Conservation (phyloP, 2,888 invertebrate genomes). For the Campoletis raptor region DNA sequence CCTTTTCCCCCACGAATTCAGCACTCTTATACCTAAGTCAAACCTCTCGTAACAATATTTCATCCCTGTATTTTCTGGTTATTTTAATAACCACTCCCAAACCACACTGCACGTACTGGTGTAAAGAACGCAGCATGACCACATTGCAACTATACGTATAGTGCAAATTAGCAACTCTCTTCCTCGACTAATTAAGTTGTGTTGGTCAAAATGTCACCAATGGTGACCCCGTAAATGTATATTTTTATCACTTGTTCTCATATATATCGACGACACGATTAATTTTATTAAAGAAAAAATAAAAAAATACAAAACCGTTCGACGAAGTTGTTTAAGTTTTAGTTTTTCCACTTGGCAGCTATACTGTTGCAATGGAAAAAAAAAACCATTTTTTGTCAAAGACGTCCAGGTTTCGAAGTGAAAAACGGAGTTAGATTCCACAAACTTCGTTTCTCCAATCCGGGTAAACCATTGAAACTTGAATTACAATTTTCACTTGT, state of each 20-base stretch:
- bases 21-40: conserved; percentile 36
- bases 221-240: background rate
- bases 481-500: background rate
- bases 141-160: background rate
- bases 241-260: background rate
- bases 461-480: background rate
- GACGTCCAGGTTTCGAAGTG: background rate
- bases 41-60: conserved; percentile 49
- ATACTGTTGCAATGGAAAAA: no score
- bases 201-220: conserved; percentile 22
- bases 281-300: no score
- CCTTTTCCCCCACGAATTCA: conserved; percentile 30
- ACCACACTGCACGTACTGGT: conserved; percentile 26
- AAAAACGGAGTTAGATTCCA: background rate
- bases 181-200: conserved; percentile 46
- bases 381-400: no score
- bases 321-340: no score
- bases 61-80: conserved; percentile 37
- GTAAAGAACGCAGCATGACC: background rate
- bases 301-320: no score
- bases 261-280: background rate
- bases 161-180: conserved; percentile 6
- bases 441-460: conserved; percentile 4
- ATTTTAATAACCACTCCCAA: conserved; percentile 52
- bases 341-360: no score